Conservation (phyloP, 2,888 invertebrate genomes). For the Ariolimax columbianus region DNA sequence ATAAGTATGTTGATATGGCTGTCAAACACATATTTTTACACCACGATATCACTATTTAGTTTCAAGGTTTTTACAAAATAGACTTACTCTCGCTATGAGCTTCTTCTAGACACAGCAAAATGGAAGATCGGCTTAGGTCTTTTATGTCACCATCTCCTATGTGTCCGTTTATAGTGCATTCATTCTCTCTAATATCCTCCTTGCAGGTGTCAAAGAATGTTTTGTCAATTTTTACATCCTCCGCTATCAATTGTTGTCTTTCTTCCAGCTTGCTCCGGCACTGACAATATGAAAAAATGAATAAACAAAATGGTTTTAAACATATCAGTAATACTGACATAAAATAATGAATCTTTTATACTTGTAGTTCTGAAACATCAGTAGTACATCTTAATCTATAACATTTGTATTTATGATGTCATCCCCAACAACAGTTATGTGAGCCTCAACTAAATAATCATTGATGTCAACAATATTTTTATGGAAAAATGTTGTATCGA, state of each 20-base stretch:
- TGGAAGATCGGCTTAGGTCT: conserved; percentile 90
- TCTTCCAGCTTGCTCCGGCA: conserved; percentile 91
- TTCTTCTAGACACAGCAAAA: conserved; percentile 92
- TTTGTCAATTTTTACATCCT: conserved; percentile 93
- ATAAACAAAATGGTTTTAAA: neutral
- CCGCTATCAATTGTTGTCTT: conserved; percentile 91
- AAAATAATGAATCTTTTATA: no score
- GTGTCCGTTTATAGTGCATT: conserved; percentile 82
- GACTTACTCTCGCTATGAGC: conserved; percentile 77
- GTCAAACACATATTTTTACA: neutral
- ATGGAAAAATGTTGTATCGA: no score
- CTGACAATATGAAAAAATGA: conserved; percentile 63
- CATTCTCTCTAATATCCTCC: conserved; percentile 91
- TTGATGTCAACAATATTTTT: no score
- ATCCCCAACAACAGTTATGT: no score
- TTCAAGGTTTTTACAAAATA: neutral
- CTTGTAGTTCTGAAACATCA: no score
- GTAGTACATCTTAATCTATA: no score
- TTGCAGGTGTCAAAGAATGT: conserved; percentile 92
- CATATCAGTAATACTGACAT: neutral
- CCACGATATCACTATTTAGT: neutral
- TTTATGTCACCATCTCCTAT: neutral
- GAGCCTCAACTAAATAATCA: no score
- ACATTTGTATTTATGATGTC: no score
- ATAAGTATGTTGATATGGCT: no score